phyloP scores from a whole-genome alignment of 2,888 invertebrate genomes.

The Nysson spinosus region DNA sequence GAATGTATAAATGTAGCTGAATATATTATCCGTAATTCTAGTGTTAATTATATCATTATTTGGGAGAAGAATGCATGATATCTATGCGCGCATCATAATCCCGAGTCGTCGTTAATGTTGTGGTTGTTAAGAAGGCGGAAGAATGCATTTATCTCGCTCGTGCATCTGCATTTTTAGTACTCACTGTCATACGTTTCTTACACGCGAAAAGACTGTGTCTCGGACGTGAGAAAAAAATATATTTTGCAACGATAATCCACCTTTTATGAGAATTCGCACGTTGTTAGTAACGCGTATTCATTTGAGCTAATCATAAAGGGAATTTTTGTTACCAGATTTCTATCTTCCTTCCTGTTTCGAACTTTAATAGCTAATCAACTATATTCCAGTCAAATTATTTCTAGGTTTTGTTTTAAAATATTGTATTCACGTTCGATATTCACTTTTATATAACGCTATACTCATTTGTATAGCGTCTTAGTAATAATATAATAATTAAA shows the following conservation, averaged over 20 bases:
- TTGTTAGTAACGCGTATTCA: constrained; percentile 26
- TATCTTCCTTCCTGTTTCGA: constrained; percentile 22
- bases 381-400: too few relatives aligned
- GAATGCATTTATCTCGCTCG: constrained; percentile 31
- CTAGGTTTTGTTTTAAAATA: too few relatives aligned
- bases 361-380: too few relatives aligned
- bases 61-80: too few relatives aligned
- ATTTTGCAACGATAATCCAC: constrained; percentile 28
- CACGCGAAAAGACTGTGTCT: constrained; percentile 37
- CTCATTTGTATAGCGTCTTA: too few relatives aligned
- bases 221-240: constrained; percentile 49
- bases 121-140: constrained; percentile 41
- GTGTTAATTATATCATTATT: too few relatives aligned
- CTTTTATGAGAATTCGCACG: constrained; percentile 51
- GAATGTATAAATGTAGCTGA: too few relatives aligned
- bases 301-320: constrained; percentile 1
- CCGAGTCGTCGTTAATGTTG: constrained; percentile 13
- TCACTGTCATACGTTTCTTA: constrained; percentile 45
- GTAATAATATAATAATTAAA: too few relatives aligned
- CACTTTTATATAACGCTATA: too few relatives aligned
- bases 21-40: too few relatives aligned
- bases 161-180: constrained; percentile 30
- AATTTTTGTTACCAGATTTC: constrained; percentile 28
- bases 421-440: too few relatives aligned
- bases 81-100: constrained; percentile 28